Evolutionary conservation across 2,797 vertebrate genomes (phyloP).

Genomic region (Manis javanica): DNA sequence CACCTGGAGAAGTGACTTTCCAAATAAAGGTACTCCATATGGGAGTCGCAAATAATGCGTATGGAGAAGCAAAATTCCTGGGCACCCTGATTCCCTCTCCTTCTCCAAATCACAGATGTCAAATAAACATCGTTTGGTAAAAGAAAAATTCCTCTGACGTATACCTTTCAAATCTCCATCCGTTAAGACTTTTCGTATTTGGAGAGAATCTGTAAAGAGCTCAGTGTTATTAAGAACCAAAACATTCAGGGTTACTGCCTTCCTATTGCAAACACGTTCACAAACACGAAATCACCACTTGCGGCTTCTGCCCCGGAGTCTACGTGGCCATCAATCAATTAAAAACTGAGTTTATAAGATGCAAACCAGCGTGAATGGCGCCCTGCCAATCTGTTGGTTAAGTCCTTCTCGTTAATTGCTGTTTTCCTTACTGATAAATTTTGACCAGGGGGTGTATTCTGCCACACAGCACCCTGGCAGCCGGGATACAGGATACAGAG

Average conservation of each 20-base stretch:
- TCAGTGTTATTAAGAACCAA: too few species aligned
- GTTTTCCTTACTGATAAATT: not conserved
- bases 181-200: not conserved
- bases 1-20: not conserved
- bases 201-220: not conserved
- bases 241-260: not conserved
- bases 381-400: accelerated
- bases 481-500: too few species aligned
- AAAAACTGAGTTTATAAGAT: not conserved
- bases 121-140: not conserved
- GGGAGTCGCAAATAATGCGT: not conserved
- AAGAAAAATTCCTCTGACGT: not conserved
- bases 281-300: not conserved
- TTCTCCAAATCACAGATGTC: not conserved
- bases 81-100: not conserved
- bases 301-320: accelerated
- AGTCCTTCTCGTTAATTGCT: not conserved
- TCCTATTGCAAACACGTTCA: not conserved
- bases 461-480: not conserved
- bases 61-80: not conserved
- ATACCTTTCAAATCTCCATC: not conserved
- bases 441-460: too few species aligned
- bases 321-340: not conserved
- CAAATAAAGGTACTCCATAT: not conserved
- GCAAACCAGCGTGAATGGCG: not conserved